These are phyloP conservation scores for Glandiceps talaboti DNA, from an alignment of 53 echinoderm and acorn worm species.

Conservation along the genomic window DNA sequence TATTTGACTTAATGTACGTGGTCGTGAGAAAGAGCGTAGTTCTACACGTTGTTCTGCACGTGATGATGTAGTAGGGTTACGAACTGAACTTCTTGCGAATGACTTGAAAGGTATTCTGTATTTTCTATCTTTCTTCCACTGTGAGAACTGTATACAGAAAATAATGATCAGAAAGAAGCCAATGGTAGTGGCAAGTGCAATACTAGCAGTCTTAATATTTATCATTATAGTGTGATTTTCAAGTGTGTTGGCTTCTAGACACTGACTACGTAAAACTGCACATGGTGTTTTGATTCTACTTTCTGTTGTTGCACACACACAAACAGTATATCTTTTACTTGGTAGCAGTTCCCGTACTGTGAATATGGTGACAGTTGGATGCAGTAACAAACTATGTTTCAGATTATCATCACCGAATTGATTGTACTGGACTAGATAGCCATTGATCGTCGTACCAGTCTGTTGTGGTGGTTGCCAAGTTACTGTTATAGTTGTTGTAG, in stretches of 20 bases:
- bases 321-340: slow-evolving; percentile 70
- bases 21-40: slow-evolving; percentile 8
- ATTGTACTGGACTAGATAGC: slow-evolving; percentile 57
- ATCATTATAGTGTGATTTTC: background rate
- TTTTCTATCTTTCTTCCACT: background rate
- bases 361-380: slow-evolving; percentile 24
- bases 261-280: slow-evolving; percentile 80
- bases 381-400: slow-evolving; percentile 32
- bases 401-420: slow-evolving; percentile 29
- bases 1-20: slow-evolving; percentile 8
- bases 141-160: slow-evolving; percentile 6
- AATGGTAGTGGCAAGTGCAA: slow-evolving; percentile 36
- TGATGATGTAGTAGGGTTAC: background rate
- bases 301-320: slow-evolving; percentile 19
- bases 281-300: background rate
- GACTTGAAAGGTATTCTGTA: background rate
- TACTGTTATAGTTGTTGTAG: slow-evolving; percentile 19
- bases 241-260: slow-evolving; percentile 57
- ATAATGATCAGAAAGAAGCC: slow-evolving; percentile 40
- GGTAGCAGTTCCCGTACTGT: slow-evolving; percentile 52
- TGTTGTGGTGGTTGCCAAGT: slow-evolving; percentile 33
- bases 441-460: slow-evolving; percentile 20
- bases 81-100: background rate
- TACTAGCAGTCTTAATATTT: slow-evolving; percentile 37
- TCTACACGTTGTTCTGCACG: slow-evolving; percentile 7